Percentiles rank a stretch among this genome's conserved stretches.
phyloP scores from a whole-genome alignment of 2,888 invertebrate species.

The Vandiemenella viatica region DNA sequence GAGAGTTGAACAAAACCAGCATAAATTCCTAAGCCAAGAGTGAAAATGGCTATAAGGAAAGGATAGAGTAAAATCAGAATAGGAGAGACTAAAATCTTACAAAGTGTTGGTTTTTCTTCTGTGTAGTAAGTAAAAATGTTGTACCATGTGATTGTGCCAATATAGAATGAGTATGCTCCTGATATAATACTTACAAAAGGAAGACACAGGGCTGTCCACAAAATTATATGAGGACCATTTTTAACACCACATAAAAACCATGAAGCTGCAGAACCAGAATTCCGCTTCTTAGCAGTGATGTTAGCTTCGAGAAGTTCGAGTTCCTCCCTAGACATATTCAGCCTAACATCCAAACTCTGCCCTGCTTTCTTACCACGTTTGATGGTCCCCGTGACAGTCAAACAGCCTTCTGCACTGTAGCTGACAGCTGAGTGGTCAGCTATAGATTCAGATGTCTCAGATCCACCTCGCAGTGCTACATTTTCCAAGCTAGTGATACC shows the following conservation, averaged over 20 bases:
- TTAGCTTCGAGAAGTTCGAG: slow-evolving; percentile 50
- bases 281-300: slow-evolving; percentile 40
- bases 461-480: slow-evolving; percentile 22
- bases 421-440: slow-evolving; percentile 39
- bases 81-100: slow-evolving; percentile 48
- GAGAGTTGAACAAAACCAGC: slow-evolving; percentile 53
- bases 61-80: slow-evolving; percentile 53
- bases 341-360: slow-evolving; percentile 53
- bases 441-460: slow-evolving; percentile 35
- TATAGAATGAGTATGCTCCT: slow-evolving; percentile 52
- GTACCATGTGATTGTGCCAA: slow-evolving; percentile 62
- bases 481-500: slow-evolving; percentile 20
- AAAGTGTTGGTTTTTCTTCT: slow-evolving; percentile 46
- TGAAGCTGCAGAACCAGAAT: slow-evolving; percentile 25
- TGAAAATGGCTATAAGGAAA: slow-evolving; percentile 47
- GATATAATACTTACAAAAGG: slow-evolving; percentile 51
- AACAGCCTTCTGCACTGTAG: slow-evolving; percentile 39
- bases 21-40: slow-evolving; percentile 48
- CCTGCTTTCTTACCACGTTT: slow-evolving; percentile 57
- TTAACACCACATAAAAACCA: slow-evolving; percentile 35
- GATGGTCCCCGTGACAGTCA: slow-evolving; percentile 58
- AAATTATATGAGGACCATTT: slow-evolving; percentile 48
- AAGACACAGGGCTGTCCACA: slow-evolving; percentile 46
- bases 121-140: slow-evolving; percentile 54
- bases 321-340: slow-evolving; percentile 56